A percentile compares a stretch with the other conserved stretches of the same genome.
Conservation (phyloP, 2,888 invertebrate genomes). For the Boloria selene region DNA sequence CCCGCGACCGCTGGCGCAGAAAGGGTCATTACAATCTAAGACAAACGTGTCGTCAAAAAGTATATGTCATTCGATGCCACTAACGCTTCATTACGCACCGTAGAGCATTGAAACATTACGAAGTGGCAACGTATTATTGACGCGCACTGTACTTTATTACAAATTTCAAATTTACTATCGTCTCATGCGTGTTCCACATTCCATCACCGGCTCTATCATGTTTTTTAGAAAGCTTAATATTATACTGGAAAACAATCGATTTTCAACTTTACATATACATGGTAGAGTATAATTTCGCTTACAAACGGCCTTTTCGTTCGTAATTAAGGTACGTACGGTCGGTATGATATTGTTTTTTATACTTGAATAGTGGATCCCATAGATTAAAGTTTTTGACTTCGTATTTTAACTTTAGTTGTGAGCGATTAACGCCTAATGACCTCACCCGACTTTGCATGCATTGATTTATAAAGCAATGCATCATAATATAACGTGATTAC, state of each 20-base stretch:
- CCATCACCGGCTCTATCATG: constrained; percentile 69
- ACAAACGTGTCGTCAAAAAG: no score
- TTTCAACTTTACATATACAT: constrained; percentile 41
- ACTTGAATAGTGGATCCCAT: constrained; percentile 70
- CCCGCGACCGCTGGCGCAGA: no score
- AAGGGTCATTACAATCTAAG: no score
- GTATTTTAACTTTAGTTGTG: constrained; percentile 40
- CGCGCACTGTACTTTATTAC: constrained; percentile 43
- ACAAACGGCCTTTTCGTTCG: constrained; percentile 45
- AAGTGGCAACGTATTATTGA: constrained; percentile 34
- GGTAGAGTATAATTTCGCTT: constrained; percentile 45
- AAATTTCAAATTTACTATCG: constrained; percentile 52
- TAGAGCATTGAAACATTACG: constrained; percentile 19
- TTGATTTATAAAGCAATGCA: constrained; percentile 24
- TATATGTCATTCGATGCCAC: no score
- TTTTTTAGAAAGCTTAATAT: constrained; percentile 78
- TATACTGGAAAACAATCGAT: constrained; percentile 36
- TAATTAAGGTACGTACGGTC: constrained; percentile 73
- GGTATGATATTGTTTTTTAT: constrained; percentile 79
- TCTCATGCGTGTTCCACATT: constrained; percentile 70
- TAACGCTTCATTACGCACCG: neutral
- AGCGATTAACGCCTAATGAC: constrained; percentile 37
- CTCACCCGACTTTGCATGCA: constrained; percentile 31
- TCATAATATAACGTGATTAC: constrained; percentile 19
- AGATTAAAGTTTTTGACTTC: constrained; percentile 66